Conservation (phyloP, 2,113 vertebrate genomes). For the Garra rufa region DNA sequence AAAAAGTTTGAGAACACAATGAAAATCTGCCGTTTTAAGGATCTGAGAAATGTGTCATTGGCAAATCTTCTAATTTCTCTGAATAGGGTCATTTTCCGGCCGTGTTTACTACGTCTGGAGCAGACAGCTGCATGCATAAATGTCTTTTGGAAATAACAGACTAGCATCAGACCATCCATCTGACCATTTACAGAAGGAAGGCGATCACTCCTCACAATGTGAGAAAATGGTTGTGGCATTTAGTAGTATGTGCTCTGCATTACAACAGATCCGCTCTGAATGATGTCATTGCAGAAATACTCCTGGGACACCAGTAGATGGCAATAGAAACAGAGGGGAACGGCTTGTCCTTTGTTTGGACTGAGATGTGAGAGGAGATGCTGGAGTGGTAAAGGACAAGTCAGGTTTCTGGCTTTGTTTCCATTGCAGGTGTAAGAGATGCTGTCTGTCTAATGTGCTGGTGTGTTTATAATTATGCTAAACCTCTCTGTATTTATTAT, state of each 20-base stretch:
- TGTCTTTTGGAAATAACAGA: slow-evolving; percentile 7
- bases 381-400: neutral
- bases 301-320: slow-evolving; percentile 44
- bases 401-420: slow-evolving; percentile 65
- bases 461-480: neutral
- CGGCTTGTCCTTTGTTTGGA: slow-evolving; percentile 38
- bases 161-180: neutral
- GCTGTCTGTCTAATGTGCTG: neutral
- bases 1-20: neutral
- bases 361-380: slow-evolving; percentile 69
- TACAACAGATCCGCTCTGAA: slow-evolving; percentile 16
- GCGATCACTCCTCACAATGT: neutral
- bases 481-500: neutral
- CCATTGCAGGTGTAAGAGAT: neutral
- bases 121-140: neutral
- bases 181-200: slow-evolving; percentile 8
- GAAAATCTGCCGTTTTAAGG: neutral
- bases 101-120: neutral
- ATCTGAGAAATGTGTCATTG: neutral
- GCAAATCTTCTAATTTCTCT: neutral
- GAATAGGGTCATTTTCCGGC: neutral
- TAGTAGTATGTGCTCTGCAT: slow-evolving; percentile 40
- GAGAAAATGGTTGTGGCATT: slow-evolving; percentile 1
- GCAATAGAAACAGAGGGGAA: slow-evolving; percentile 47
- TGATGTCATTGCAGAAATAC: slow-evolving; percentile 29